A percentile compares a stretch with the other conserved stretches of the same genome.
phyloP scores from a whole-genome alignment of 2,797 vertebrate genomes.

The Borostomias antarcticus region DNA sequence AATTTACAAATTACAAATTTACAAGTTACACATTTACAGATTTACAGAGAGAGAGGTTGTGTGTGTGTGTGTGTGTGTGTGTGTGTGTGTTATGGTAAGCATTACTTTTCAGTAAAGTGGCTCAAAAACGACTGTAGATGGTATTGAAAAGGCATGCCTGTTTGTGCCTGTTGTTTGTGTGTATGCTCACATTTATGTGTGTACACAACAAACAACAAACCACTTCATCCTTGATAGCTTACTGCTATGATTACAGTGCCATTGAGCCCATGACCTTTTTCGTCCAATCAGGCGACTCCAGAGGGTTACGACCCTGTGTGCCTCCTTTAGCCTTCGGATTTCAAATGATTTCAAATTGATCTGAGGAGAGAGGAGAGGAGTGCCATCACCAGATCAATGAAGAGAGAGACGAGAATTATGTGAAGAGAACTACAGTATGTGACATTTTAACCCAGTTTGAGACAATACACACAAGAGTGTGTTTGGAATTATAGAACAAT shows the following conservation, averaged over 20 bases:
- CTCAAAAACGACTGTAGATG: constrained; percentile 88
- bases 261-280: constrained; percentile 70
- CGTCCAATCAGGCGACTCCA: constrained; percentile 82
- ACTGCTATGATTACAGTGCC: constrained; percentile 53
- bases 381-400: too few relatives aligned
- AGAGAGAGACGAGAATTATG: too few relatives aligned
- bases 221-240: constrained; percentile 31
- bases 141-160: too few relatives aligned
- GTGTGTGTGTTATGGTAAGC: constrained; percentile 44
- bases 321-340: constrained; percentile 69
- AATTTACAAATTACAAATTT: too few relatives aligned
- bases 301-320: constrained; percentile 78
- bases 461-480: too few relatives aligned
- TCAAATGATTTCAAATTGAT: constrained; percentile 74
- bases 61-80: neutral
- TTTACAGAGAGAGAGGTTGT: too few relatives aligned
- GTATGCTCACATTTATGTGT: neutral
- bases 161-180: neutral
- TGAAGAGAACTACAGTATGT: too few relatives aligned
- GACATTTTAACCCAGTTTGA: constrained; percentile 46
- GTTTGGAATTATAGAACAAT: too few relatives aligned
- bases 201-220: neutral
- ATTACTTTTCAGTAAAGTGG: constrained; percentile 87
- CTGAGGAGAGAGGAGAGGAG: constrained; percentile 44
- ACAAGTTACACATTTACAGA: too few relatives aligned